Evolutionary conservation across 1,140 invertebrate genomes (phyloP).

Genomic region (Hylyphantes graminicola): DNA sequence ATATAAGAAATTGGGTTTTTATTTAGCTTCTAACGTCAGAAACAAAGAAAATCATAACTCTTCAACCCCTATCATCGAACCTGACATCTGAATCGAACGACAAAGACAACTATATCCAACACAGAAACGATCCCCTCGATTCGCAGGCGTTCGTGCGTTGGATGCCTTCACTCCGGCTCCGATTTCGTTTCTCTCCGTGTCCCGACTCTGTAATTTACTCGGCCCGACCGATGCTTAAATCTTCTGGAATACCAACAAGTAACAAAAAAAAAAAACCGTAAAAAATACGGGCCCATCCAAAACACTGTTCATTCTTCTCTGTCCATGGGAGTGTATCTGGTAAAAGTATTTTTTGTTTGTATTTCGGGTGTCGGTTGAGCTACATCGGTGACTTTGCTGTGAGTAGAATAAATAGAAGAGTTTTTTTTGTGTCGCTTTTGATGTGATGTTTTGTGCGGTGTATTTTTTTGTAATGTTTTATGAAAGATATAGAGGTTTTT

Average conservation of each 20-base stretch:
- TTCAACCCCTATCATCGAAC: not conserved
- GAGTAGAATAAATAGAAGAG: slow-evolving; percentile 24
- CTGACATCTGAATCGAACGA: slow-evolving; percentile 37
- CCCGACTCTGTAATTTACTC: slow-evolving; percentile 55
- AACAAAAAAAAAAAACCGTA: slow-evolving; percentile 18
- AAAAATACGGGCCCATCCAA: not conserved
- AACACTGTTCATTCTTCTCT: slow-evolving; percentile 1
- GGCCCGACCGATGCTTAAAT: slow-evolving; percentile 45
- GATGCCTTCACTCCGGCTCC: slow-evolving; percentile 39
- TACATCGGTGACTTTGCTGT: slow-evolving; percentile 44
- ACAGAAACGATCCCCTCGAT: slow-evolving; percentile 18
- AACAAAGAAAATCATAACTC: too few relatives aligned
- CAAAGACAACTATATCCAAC: slow-evolving; percentile 24
- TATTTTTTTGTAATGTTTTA: not conserved
- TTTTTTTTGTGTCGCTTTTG: slow-evolving; percentile 33
- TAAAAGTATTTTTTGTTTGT: not conserved
- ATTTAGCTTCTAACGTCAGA: too few relatives aligned
- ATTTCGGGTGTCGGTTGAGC: not conserved
- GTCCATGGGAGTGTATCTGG: slow-evolving; percentile 42
- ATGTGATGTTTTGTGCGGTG: not conserved
- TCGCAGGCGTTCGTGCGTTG: slow-evolving; percentile 39
- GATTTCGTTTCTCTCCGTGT: slow-evolving; percentile 28
- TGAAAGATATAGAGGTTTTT: too few relatives aligned
- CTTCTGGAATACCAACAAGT: slow-evolving; percentile 56
- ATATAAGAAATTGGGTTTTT: too few relatives aligned